These are phyloP conservation scores for Dascillus cervinus DNA, from an alignment of 2,888 invertebrate genomes.

Conservation along the genomic window DNA sequence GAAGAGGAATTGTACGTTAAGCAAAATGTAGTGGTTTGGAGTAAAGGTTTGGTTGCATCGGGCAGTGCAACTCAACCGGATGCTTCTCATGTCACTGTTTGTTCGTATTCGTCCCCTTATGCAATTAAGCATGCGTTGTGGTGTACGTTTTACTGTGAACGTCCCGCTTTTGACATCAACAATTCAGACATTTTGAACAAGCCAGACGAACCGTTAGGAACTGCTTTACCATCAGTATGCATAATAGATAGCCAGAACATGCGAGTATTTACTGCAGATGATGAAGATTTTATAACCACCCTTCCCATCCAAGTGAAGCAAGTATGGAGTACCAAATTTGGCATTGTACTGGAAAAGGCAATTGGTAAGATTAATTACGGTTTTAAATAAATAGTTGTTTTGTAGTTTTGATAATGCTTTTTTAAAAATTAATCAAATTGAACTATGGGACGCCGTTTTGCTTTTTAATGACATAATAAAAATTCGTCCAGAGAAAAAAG, in stretches of 20 bases:
- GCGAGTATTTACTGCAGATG: conserved; percentile 69
- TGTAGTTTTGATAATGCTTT: too few species aligned
- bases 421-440: too few species aligned
- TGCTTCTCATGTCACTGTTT: conserved; percentile 40
- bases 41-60: conserved; percentile 49
- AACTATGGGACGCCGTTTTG: too few species aligned
- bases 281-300: conserved; percentile 75
- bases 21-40: conserved; percentile 79
- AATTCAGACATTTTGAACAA: conserved; percentile 36
- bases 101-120: conserved; percentile 75
- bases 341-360: conserved; percentile 74
- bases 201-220: conserved; percentile 45
- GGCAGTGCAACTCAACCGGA: conserved; percentile 41
- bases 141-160: conserved; percentile 56
- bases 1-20: conserved; percentile 87
- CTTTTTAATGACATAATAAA: too few species aligned
- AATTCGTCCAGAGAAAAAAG: too few species aligned
- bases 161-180: conserved; percentile 45
- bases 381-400: too few species aligned
- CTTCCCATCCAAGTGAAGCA: conserved; percentile 74
- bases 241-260: conserved; percentile 69
- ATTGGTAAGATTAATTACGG: too few species aligned
- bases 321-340: conserved; percentile 79
- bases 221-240: conserved; percentile 59
- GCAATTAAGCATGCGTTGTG: conserved; percentile 75